These are phyloP conservation scores for Poecilia velifera DNA, from an alignment of 2,797 vertebrate genomes.

Conservation along the genomic window DNA sequence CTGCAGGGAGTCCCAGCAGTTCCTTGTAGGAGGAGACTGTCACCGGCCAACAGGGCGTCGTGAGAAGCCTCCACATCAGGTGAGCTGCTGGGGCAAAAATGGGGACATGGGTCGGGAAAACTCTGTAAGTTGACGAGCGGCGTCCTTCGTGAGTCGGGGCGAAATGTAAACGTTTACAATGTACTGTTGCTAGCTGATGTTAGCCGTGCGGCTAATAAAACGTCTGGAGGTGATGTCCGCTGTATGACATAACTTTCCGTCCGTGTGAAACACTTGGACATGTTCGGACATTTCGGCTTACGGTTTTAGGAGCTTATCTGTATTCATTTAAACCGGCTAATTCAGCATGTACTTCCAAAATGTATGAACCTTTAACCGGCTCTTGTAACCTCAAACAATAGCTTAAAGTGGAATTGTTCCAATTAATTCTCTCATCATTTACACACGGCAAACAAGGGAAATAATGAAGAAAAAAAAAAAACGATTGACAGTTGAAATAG, in stretches of 20 bases:
- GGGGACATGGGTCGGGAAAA: fast-evolving
- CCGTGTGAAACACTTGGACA: not conserved
- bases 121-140: too few relatives aligned
- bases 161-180: not conserved
- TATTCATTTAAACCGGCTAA: not conserved
- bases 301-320: not conserved
- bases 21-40: slow-evolving; percentile 45
- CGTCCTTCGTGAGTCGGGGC: not conserved
- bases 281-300: not conserved
- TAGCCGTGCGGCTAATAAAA: slow-evolving; percentile 37
- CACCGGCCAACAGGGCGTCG: slow-evolving; percentile 1
- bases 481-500: not conserved
- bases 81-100: slow-evolving; percentile 4
- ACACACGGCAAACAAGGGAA: not conserved
- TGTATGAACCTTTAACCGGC: not conserved
- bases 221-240: not conserved
- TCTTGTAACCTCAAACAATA: not conserved
- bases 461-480: too few relatives aligned
- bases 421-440: not conserved
- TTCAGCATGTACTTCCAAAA: not conserved
- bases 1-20: not conserved
- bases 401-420: not conserved
- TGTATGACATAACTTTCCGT: not conserved
- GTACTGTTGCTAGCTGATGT: slow-evolving; percentile 24
- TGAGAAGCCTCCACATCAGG: slow-evolving; percentile 5